A percentile compares a stretch with the other conserved stretches of the same genome.
Conservation (phyloP, 2,113 vertebrate species). For the Pipra filicauda region DNA sequence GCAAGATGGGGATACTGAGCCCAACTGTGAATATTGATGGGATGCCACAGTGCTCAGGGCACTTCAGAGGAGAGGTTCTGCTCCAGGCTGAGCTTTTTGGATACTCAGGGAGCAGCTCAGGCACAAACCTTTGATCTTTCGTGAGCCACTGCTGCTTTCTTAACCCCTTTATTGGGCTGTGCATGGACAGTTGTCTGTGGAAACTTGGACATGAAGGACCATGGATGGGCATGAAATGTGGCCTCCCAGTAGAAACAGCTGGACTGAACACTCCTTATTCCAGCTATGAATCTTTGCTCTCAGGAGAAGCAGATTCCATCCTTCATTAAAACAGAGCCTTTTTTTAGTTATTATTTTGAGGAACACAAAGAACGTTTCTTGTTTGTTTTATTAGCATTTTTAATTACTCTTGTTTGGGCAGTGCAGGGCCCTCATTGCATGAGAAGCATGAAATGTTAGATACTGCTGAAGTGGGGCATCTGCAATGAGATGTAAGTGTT, state of each 20-base stretch:
- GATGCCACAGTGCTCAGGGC: background rate
- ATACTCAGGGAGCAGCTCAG: background rate
- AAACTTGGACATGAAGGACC: background rate
- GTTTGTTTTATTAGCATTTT: background rate
- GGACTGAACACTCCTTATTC: background rate
- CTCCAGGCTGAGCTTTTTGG: background rate
- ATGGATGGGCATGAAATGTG: background rate
- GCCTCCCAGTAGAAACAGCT: background rate
- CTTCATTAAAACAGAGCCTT: background rate
- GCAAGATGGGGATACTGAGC: background rate
- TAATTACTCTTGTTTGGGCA: background rate
- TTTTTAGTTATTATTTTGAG: background rate
- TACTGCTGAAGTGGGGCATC: background rate
- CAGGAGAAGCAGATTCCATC: background rate
- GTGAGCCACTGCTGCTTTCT: background rate
- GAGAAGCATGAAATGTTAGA: background rate
- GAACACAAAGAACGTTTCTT: background rate
- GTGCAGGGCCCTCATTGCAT: background rate
- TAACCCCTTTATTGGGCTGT: background rate
- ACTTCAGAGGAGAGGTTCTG: background rate
- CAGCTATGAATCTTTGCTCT: background rate
- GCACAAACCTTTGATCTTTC: background rate
- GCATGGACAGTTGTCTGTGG: background rate
- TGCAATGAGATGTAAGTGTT: background rate
- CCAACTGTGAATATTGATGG: rapidly evolving